phyloP scores from a whole-genome alignment of 2,797 vertebrate genomes.

The Chaenodraco wilsoni region DNA sequence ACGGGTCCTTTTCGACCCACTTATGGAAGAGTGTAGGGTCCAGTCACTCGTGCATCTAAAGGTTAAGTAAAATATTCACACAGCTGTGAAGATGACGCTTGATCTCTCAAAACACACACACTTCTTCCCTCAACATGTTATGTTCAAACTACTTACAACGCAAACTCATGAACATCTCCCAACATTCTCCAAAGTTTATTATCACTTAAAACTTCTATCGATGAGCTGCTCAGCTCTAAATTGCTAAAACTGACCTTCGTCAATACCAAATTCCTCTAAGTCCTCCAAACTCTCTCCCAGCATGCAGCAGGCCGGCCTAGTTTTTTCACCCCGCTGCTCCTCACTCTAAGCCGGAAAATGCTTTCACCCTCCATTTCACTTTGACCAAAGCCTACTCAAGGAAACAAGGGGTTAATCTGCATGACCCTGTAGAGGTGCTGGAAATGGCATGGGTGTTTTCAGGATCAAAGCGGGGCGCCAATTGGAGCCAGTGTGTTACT shows the following conservation, averaged over 20 bases:
- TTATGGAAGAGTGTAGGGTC: too few relatives aligned
- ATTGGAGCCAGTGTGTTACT: conserved; percentile 48
- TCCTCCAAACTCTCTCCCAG: conserved; percentile 35
- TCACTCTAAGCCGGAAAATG: conserved; percentile 29
- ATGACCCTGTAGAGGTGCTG: conserved; percentile 52
- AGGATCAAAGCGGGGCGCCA: conserved; percentile 63
- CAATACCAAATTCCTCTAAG: conserved; percentile 17
- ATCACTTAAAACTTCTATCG: background rate
- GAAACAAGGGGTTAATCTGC: conserved; percentile 69
- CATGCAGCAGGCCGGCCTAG: conserved; percentile 33
- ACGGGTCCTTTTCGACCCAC: too few relatives aligned
- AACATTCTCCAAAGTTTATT: background rate
- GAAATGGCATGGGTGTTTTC: conserved; percentile 33
- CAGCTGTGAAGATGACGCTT: conserved; percentile 1
- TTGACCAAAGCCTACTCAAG: conserved; percentile 48
- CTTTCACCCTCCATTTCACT: conserved; percentile 65
- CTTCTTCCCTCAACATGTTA: background rate
- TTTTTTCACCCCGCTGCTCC: conserved; percentile 4
- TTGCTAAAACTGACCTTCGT: conserved; percentile 4
- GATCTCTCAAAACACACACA: conserved; percentile 2
- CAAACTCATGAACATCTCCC: conserved; percentile 7
- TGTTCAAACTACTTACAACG: background rate
- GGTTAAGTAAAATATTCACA: too few relatives aligned
- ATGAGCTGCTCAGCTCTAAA: conserved; percentile 15
- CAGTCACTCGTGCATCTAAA: too few relatives aligned